These are phyloP conservation scores for Nipponia nippon DNA, from an alignment of 2,113 vertebrate species.

Conservation along the genomic window DNA sequence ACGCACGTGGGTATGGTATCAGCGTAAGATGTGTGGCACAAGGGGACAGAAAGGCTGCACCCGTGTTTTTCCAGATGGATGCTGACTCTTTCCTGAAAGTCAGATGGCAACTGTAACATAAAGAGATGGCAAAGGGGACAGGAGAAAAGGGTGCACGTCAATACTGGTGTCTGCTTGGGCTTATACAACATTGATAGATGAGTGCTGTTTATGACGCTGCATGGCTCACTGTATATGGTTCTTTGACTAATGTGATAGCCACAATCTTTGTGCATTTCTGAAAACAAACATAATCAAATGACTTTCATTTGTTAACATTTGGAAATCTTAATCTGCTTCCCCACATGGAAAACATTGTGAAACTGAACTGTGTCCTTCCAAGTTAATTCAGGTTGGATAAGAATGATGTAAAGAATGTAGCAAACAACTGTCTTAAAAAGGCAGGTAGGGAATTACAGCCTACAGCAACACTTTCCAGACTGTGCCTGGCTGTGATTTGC, in stretches of 20 bases:
- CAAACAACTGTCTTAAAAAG: neutral
- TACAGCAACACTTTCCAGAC: neutral
- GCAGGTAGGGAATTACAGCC: neutral
- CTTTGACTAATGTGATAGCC: neutral
- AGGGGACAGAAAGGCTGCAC: constrained; percentile 73
- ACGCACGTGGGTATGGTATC: constrained; percentile 85
- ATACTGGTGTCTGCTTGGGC: neutral
- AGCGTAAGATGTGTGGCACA: constrained; percentile 81
- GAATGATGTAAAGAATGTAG: neutral
- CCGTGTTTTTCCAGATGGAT: constrained; percentile 86
- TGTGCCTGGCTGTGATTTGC: neutral
- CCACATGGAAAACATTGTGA: neutral
- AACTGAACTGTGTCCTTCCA: neutral
- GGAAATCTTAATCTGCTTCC: neutral
- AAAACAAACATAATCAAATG: neutral
- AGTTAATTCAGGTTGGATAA: neutral
- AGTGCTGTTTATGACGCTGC: neutral
- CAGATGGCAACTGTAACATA: constrained; percentile 80
- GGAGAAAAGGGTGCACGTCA: neutral
- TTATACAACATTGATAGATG: neutral
- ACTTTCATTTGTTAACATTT: neutral
- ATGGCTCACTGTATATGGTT: neutral
- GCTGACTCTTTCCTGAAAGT: constrained; percentile 90
- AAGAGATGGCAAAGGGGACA: neutral
- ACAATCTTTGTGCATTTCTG: neutral